Percentiles rank a stretch among this genome's conserved stretches.
Evolutionary conservation across 2,888 invertebrate species (phyloP).

Genomic region (Bimastos eiseni): DNA sequence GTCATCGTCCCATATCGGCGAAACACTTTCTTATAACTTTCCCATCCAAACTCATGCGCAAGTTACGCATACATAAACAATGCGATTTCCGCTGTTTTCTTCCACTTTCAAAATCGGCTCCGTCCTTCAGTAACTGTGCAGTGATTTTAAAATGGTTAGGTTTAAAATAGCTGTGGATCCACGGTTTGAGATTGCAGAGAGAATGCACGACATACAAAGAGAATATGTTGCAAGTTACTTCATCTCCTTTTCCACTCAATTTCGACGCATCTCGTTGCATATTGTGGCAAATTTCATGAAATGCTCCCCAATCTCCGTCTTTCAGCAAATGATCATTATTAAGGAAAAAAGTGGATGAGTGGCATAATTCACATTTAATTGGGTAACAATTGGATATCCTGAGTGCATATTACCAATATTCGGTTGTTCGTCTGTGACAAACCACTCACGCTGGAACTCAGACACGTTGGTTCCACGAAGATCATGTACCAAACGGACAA

Average conservation of each 20-base stretch:
- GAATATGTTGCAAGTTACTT: conserved; percentile 48
- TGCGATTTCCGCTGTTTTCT: too few relatives aligned
- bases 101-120: too few relatives aligned
- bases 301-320: conserved; percentile 46
- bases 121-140: conserved; percentile 41
- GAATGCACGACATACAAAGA: conserved; percentile 46
- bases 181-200: conserved; percentile 36
- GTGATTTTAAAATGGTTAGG: too few relatives aligned
- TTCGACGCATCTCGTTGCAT: conserved; percentile 47
- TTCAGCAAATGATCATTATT: not conserved
- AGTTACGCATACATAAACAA: conserved; percentile 46
- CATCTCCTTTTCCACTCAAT: conserved; percentile 46
- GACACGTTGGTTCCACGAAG: conserved; percentile 38
- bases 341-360: too few relatives aligned
- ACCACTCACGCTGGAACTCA: conserved; percentile 37
- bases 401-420: conserved; percentile 46
- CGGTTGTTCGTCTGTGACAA: conserved; percentile 46
- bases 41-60: conserved; percentile 45
- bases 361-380: too few relatives aligned
- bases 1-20: conserved; percentile 22
- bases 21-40: conserved; percentile 42
- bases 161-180: conserved; percentile 44
- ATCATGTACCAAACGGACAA: conserved; percentile 41
- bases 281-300: conserved; percentile 50
- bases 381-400: too few relatives aligned